A percentile compares a stretch with the other conserved stretches of the same genome.
phyloP scores from a whole-genome alignment of 2,113 vertebrate species.

The human region GRCh38 chr4:65835001-65835500 shows the following conservation, averaged over 20 bases:
- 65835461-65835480: not conserved
- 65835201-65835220: not conserved
- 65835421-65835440: not conserved
- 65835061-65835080: not conserved
- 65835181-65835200: not conserved
- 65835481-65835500: not conserved
- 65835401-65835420: not conserved
- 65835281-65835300: no score
- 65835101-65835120: not conserved
- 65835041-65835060: not conserved
- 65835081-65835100: fast-evolving
- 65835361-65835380: not conserved
- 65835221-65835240: not conserved
- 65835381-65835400: not conserved
- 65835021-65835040: not conserved
- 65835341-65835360: not conserved
- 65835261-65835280: not conserved
- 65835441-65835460: not conserved
- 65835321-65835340: not conserved
- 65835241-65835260: not conserved
- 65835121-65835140: not conserved
- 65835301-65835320: no score
- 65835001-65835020: not conserved
- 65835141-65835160: no score
- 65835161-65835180: not conserved